Percentiles rank a stretch among this genome's conserved stretches.
These are phyloP conservation scores for Sebastes vulpes DNA, from an alignment of 2,797 vertebrate species.

Conservation along the genomic window DNA sequence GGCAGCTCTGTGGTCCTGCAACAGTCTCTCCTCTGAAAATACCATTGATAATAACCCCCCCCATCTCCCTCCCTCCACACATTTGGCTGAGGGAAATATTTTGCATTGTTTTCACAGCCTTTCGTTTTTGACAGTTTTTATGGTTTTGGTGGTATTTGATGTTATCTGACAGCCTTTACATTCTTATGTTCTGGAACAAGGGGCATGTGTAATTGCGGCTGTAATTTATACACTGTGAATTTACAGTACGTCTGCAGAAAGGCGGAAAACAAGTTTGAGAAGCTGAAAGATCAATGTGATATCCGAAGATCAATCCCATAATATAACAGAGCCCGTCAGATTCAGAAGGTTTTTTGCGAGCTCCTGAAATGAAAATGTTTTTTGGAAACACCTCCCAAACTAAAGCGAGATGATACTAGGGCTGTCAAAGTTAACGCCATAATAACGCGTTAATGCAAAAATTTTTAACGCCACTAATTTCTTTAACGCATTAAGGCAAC, in stretches of 20 bases:
- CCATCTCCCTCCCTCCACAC: conserved; percentile 2
- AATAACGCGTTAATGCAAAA: too few species aligned
- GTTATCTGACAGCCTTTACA: conserved; percentile 42
- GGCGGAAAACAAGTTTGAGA: conserved; percentile 9
- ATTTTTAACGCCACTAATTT: too few species aligned
- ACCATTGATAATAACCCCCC: conserved; percentile 63
- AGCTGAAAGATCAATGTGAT: conserved; percentile 14
- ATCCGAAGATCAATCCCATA: neutral
- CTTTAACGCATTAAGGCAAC: too few species aligned
- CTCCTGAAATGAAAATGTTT: conserved; percentile 13
- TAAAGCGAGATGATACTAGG: conserved; percentile 12
- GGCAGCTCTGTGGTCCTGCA: conserved; percentile 48
- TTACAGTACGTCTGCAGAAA: neutral
- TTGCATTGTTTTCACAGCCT: conserved; percentile 66
- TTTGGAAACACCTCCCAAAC: conserved; percentile 10
- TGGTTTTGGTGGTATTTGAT: conserved; percentile 54
- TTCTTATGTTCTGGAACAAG: conserved; percentile 32
- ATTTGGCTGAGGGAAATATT: conserved; percentile 51
- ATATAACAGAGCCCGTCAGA: conserved; percentile 1
- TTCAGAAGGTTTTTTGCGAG: neutral
- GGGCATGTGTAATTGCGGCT: conserved; percentile 14
- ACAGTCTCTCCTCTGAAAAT: conserved; percentile 67
- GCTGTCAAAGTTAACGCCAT: too few species aligned
- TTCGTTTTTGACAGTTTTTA: conserved; percentile 50
- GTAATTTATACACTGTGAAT: conserved; percentile 12